phyloP scores from a whole-genome alignment of 2,113 vertebrate genomes.

The Emydocephalus ijimae region DNA sequence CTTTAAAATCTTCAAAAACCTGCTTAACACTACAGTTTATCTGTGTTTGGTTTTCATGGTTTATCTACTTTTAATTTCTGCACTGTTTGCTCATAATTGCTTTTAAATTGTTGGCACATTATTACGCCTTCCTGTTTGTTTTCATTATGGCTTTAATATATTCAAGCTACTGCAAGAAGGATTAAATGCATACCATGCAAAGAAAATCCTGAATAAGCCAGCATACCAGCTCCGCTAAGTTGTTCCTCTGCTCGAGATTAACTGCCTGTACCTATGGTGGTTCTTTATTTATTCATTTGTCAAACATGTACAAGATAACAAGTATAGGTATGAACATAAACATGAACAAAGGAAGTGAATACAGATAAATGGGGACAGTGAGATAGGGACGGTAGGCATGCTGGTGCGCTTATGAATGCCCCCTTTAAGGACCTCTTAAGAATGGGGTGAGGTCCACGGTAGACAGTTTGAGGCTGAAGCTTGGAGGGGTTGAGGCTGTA shows the following conservation, averaged over 20 bases:
- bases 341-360: too few relatives aligned
- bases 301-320: too few relatives aligned
- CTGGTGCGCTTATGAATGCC: too few relatives aligned
- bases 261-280: too few relatives aligned
- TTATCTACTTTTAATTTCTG: neutral
- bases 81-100: neutral
- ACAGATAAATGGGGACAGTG: too few relatives aligned
- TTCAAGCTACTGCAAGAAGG: neutral
- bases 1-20: neutral
- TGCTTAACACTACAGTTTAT: neutral
- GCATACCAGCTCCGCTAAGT: neutral
- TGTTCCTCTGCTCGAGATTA: neutral
- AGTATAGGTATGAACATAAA: too few relatives aligned
- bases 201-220: neutral
- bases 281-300: too few relatives aligned
- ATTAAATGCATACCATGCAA: neutral
- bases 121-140: neutral
- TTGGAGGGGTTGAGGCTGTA: too few relatives aligned
- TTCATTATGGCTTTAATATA: neutral
- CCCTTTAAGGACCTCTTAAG: too few relatives aligned
- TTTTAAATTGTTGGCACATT: neutral
- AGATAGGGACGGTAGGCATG: too few relatives aligned
- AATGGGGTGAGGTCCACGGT: too few relatives aligned
- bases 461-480: too few relatives aligned
- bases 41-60: neutral